Base-by-base conservation (phyloP, 2,888 invertebrate genomes). In the Tiphia femorata region DNA sequence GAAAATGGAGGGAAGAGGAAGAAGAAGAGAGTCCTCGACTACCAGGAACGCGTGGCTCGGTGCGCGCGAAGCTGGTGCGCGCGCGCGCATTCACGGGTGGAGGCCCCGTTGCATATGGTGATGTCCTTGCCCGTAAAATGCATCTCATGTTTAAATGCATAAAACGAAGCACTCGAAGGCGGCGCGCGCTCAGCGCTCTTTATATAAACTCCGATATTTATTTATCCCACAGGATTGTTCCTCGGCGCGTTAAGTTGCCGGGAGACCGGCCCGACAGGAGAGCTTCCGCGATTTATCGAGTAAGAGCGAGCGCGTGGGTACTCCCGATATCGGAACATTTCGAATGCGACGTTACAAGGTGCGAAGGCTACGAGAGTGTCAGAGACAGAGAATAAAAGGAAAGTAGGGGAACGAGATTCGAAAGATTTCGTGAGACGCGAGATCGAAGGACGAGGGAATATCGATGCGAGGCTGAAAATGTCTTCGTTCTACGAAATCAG, bases 131-230 rank as follows among this genome's bases (percentile, higher is more conserved):
- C 47, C 48, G 62, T 56, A 60, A 67, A 70, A 64, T 64, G 68
- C 64, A 64, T 67, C 64, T 70, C 66, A 68, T 70, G 66, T 67
- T 62, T 68, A 61, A 62, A 68, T 68, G 60, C 63, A 63, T 64
- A 30, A 33, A n/a, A 37, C 35, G 12, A n/a, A n/a, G 20, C 54
- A 43, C 49, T 30, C 23, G 48, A 49, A 29, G 16, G 30, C 29
- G 23, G 46, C 43, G 35, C 27, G 46, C 43, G 35, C 27, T 42
- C 47, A 16, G 33, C 33, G 20, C 33, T 44, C 49, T 49, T 49
- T 49, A 50, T 38, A 44, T 12, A 42, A 21, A 59, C 35, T 16
- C 37, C 40, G 27, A 38, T 51, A 51, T 38, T 60, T 49, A 54
- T 53, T 35, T 62, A 52, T 62, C 51, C 25, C 20, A 3, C 14